A percentile compares a stretch with the other conserved stretches of the same genome.
Conservation (phyloP, 2,888 invertebrate species). For the Sacculina carcini region DNA sequence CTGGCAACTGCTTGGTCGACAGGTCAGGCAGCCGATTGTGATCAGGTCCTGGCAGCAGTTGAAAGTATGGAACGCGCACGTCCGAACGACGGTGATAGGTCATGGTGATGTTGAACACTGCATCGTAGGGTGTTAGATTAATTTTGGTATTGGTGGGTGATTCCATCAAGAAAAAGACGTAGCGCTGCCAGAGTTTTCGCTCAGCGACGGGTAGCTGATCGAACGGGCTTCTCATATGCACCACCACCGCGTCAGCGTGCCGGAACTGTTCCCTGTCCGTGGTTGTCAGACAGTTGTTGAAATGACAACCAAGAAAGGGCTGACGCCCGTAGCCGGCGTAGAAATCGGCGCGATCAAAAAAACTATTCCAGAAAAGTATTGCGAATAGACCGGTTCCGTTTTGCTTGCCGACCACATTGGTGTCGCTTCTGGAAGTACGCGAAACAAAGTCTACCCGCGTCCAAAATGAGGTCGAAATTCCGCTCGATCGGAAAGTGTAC, state of each 20-base stretch:
- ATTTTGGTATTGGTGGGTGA: slow-evolving; percentile 9
- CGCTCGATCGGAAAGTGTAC: too few species aligned
- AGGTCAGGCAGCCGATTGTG: not conserved
- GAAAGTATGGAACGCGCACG: slow-evolving; percentile 6
- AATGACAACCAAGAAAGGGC: not conserved
- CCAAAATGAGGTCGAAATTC: too few species aligned
- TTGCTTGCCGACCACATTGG: too few species aligned
- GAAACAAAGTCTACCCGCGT: too few species aligned
- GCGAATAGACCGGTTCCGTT: too few species aligned
- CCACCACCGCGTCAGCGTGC: slow-evolving; percentile 13
- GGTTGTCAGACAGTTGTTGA: not conserved
- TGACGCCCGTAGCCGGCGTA: not conserved
- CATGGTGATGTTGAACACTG: slow-evolving; percentile 10
- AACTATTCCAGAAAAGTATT: not conserved
- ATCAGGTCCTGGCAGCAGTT: not conserved
- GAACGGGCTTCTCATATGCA: slow-evolving; percentile 11
- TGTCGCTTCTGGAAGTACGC: too few species aligned
- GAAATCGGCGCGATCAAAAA: not conserved
- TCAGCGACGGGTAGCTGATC: slow-evolving; percentile 9
- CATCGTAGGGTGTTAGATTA: not conserved
- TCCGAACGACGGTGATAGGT: slow-evolving; percentile 7
- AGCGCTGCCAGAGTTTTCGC: slow-evolving; percentile 10
- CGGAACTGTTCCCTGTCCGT: slow-evolving; percentile 9
- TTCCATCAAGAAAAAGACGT: slow-evolving; percentile 13
- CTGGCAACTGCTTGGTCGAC: not conserved